phyloP scores from a whole-genome alignment of 2,888 invertebrate genomes.

The Zeuzera pyrina region DNA sequence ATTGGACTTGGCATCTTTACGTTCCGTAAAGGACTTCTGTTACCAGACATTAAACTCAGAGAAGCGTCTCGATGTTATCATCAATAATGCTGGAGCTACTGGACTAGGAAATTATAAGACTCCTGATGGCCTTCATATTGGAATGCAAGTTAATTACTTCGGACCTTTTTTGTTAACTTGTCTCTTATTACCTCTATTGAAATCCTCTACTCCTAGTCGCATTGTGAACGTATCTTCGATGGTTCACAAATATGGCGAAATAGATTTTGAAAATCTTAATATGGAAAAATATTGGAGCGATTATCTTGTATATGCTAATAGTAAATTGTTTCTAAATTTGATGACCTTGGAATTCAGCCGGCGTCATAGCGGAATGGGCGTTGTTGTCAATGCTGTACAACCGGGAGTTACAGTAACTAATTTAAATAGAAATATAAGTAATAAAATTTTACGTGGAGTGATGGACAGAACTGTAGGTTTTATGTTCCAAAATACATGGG shows the following conservation, averaged over 20 bases:
- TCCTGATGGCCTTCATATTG: slow-evolving; percentile 76
- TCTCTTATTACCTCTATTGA: slow-evolving; percentile 67
- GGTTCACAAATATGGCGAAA: slow-evolving; percentile 64
- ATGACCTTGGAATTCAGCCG: slow-evolving; percentile 76
- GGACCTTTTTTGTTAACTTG: slow-evolving; percentile 82
- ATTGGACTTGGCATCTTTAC: slow-evolving; percentile 57
- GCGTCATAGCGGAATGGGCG: slow-evolving; percentile 71
- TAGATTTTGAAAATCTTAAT: slow-evolving; percentile 60
- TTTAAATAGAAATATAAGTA: slow-evolving; percentile 75
- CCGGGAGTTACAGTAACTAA: slow-evolving; percentile 81
- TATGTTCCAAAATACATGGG: slow-evolving; percentile 72
- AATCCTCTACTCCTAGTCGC: slow-evolving; percentile 73
- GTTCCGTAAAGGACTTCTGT: slow-evolving; percentile 71
- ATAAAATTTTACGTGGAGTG: slow-evolving; percentile 33
- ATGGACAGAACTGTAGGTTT: slow-evolving; percentile 35
- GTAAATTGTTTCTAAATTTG: slow-evolving; percentile 77
- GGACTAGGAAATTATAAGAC: slow-evolving; percentile 66
- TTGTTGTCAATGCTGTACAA: slow-evolving; percentile 80
- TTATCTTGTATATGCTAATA: slow-evolving; percentile 58
- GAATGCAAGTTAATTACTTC: slow-evolving; percentile 81
- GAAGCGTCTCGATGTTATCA: slow-evolving; percentile 66
- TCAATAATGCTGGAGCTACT: slow-evolving; percentile 74
- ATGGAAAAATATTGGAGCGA: slow-evolving; percentile 69
- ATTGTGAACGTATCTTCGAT: slow-evolving; percentile 77
- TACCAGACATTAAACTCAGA: slow-evolving; percentile 61